phyloP scores from a whole-genome alignment of 1,140 invertebrate species.

The Argopecten irradians region DNA sequence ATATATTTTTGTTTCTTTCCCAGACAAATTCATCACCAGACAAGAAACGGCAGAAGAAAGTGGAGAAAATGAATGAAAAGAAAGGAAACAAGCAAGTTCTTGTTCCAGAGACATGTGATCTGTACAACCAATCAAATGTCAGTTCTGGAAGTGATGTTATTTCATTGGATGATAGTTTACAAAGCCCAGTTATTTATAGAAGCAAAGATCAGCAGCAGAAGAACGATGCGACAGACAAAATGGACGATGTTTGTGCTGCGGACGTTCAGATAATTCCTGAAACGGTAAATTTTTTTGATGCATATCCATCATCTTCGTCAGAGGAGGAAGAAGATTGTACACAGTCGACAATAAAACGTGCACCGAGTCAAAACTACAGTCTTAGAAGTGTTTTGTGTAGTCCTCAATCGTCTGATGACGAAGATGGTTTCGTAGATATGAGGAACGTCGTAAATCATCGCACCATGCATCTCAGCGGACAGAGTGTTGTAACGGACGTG shows the following conservation, averaged over 20 bases:
- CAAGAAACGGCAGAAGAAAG: slow-evolving; percentile 35
- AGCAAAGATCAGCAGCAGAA: neutral
- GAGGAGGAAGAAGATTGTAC: slow-evolving; percentile 11
- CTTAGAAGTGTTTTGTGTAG: slow-evolving; percentile 25
- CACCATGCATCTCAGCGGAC: neutral
- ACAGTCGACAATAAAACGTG: neutral
- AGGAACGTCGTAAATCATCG: neutral
- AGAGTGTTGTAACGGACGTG: neutral
- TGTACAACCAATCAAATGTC: slow-evolving; percentile 1
- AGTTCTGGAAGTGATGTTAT: neutral
- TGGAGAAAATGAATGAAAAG: neutral
- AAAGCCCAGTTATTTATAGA: neutral
- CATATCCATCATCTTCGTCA: neutral
- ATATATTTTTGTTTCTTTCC: neutral
- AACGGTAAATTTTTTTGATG: neutral
- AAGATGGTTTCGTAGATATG: neutral
- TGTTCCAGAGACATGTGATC: slow-evolving; percentile 54
- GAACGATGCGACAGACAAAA: neutral
- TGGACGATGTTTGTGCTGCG: neutral
- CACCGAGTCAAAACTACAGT: slow-evolving; percentile 14
- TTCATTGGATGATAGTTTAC: slow-evolving; percentile 17
- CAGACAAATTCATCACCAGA: slow-evolving; percentile 47
- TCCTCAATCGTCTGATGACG: neutral
- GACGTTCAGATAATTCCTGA: slow-evolving; percentile 19
- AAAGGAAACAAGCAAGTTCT: neutral